These are phyloP conservation scores for Tigriopus californicus DNA, from an alignment of 2,888 invertebrate species.

Conservation along the genomic window DNA sequence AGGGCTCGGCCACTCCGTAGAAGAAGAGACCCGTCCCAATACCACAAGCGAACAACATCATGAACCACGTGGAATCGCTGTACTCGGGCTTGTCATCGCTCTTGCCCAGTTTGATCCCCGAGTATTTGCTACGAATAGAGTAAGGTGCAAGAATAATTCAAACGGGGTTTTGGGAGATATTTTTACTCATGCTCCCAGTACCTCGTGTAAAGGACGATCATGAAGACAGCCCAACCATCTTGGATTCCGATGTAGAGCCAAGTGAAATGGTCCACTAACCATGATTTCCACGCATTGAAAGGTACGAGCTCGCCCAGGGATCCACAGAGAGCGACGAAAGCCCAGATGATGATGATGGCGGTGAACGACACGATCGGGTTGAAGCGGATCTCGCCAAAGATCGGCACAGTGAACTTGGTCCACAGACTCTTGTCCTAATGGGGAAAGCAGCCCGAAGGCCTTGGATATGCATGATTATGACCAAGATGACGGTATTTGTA, in stretches of 20 bases:
- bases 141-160: neutral
- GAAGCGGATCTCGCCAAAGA: neutral
- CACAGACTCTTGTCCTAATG: neutral
- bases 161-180: neutral
- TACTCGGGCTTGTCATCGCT: slow-evolving; percentile 1
- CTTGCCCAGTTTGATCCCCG: neutral
- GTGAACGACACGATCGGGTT: slow-evolving; percentile 8
- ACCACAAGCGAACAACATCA: slow-evolving; percentile 13
- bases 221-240: slow-evolving; percentile 9
- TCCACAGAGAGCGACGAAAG: neutral
- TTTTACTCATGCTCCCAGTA: neutral
- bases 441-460: neutral
- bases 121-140: neutral
- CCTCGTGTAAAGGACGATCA: slow-evolving; percentile 4
- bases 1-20: slow-evolving; percentile 14
- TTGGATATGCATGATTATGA: too few relatives aligned
- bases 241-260: slow-evolving; percentile 12
- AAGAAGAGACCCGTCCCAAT: slow-evolving; percentile 12
- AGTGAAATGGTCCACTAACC: slow-evolving; percentile 5
- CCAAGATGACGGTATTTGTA: too few relatives aligned
- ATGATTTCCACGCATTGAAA: neutral
- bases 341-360: neutral
- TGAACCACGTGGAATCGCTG: slow-evolving; percentile 12
- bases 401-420: neutral
- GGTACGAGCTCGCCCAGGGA: neutral